Conservation (phyloP, 2,888 invertebrate genomes). For the Nomada ferruginata region DNA sequence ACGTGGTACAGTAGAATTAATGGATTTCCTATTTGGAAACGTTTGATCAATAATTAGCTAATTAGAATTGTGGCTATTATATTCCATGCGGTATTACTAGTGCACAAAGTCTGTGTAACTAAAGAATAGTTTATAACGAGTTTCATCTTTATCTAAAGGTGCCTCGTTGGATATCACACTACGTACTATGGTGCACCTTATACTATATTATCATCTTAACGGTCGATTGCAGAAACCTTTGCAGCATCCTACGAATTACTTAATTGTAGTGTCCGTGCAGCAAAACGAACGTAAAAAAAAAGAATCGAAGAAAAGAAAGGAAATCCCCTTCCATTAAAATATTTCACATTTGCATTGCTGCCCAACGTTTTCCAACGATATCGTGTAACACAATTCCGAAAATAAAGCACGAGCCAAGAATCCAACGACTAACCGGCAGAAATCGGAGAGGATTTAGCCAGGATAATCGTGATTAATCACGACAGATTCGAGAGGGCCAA, state of each 20-base stretch:
- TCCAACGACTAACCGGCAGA: conserved; percentile 34
- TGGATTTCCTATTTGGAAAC: too few relatives aligned
- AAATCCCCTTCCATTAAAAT: too few relatives aligned
- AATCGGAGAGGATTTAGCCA: conserved; percentile 55
- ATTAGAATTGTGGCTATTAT: background rate
- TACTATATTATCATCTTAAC: too few relatives aligned
- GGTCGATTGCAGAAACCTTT: too few relatives aligned
- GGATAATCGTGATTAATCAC: conserved; percentile 59
- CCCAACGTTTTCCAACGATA: conserved; percentile 9
- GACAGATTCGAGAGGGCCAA: conserved; percentile 44
- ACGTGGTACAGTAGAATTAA: too few relatives aligned
- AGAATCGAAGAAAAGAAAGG: background rate
- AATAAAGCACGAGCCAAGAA: conserved; percentile 19
- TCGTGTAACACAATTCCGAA: conserved; percentile 34
- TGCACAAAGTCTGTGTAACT: too few relatives aligned
- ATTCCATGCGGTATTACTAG: background rate
- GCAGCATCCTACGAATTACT: too few relatives aligned
- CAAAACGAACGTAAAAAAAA: too few relatives aligned
- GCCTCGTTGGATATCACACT: too few relatives aligned
- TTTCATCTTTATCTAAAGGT: background rate
- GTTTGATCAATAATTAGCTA: too few relatives aligned
- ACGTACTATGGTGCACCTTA: too few relatives aligned
- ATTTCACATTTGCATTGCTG: background rate
- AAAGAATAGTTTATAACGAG: background rate
- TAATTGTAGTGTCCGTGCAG: too few relatives aligned